Evolutionary conservation across 2,113 vertebrate species (phyloP).

Genomic region (Tetrao urogallus): DNA sequence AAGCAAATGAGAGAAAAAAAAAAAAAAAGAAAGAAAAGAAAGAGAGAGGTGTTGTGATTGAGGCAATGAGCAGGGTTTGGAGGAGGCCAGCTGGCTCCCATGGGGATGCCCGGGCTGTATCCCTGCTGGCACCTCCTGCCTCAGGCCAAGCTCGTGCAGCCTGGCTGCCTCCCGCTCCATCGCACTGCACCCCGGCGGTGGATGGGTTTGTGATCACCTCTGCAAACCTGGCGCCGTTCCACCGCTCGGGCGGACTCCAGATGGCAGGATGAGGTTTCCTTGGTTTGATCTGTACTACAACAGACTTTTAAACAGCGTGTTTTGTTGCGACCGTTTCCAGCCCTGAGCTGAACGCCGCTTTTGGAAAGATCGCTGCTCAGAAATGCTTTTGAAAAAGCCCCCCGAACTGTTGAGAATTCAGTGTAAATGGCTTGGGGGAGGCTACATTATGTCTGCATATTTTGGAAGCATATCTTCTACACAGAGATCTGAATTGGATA

Average conservation of each 20-base stretch:
- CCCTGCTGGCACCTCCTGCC: slow-evolving; percentile 24
- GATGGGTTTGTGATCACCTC: slow-evolving; percentile 49
- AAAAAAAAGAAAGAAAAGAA: neutral
- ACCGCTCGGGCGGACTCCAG: slow-evolving; percentile 41
- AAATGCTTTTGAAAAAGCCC: neutral
- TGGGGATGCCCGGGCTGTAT: neutral
- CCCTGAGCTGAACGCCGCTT: neutral
- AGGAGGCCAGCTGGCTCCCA: neutral
- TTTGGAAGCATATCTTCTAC: neutral
- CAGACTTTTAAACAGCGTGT: neutral
- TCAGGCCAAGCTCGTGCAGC: neutral
- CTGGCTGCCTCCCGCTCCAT: neutral
- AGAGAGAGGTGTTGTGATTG: slow-evolving; percentile 41
- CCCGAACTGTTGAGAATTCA: neutral
- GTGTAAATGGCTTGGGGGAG: neutral
- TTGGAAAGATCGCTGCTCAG: neutral
- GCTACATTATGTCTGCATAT: neutral
- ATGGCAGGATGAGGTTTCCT: slow-evolving; percentile 48
- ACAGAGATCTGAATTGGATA: neutral
- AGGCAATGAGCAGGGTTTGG: slow-evolving; percentile 38
- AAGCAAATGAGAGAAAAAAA: neutral
- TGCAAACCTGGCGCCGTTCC: slow-evolving; percentile 28
- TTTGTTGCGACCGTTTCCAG: neutral
- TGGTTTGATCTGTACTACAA: neutral
- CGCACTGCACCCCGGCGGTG: neutral